Base-by-base conservation (phyloP, 2,113 vertebrate species). In the Pipra filicauda region DNA sequence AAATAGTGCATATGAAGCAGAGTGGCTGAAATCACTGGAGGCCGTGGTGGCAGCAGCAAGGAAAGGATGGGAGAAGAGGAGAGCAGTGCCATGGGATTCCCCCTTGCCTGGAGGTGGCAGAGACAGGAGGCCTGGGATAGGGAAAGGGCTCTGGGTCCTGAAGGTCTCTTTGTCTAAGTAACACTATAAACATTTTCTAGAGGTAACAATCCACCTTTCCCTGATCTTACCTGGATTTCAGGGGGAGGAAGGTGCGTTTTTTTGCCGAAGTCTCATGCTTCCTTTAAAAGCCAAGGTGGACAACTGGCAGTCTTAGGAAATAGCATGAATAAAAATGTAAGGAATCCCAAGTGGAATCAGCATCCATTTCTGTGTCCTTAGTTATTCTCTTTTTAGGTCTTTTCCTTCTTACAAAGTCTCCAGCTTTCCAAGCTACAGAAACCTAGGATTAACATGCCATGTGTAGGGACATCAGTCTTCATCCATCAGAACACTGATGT, bases 61-160 rank as follows among this genome's bases (percentile, higher is more conserved):
- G 39, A 31, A 41, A 28, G 49, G 44, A 15, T 59, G n/a, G 64
- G 27, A 23, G 35, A 8, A 15, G 31, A 64, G 52, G 37, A 52
- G 48, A 84, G 30, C 33, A 65, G 12, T 0, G 28, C 73, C 81
- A 8, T 64, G 58, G n/a, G 55, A n/a, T 70, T 61, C 5, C 22
- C 9, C 10, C 27, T 13, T 24, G 5, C 24, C 59, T 54, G 55
- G 39, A 64, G 58, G 31, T 26, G 26, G 13, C 24, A 49, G 41
- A 72, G 48, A 6, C 2, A 15, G 27, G 12, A 5, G 41, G 19
- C 14, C 43, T 75, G 2, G 0, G 5, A 3, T 0, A 26, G 46
- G 52, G 26, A 65, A 49, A 41, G 11, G 54, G 8, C 35, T 23
- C 35, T 57, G 33, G 11, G 6, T 70, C 57, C 28, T 71, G n/a